Conservation (phyloP, 1,140 invertebrate species). For the Mizuhopecten yessoensis region DNA sequence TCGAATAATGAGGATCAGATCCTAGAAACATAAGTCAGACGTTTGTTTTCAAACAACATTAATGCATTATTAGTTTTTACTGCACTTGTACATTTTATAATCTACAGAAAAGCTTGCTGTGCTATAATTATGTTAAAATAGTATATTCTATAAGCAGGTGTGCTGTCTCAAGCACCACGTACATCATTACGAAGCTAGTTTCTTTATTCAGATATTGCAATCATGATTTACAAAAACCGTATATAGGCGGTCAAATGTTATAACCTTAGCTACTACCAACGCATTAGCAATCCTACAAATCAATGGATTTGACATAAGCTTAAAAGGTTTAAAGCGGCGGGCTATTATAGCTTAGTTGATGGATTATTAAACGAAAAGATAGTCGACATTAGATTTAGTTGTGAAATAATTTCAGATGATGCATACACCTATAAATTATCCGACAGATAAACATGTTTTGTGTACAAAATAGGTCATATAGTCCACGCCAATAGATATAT, state of each 20-base stretch:
- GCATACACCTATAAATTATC: neutral
- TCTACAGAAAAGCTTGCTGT: neutral
- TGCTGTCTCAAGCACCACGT: neutral
- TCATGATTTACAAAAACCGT: neutral
- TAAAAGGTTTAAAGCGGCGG: too few relatives aligned
- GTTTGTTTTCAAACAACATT: too few relatives aligned
- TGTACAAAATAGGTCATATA: neutral
- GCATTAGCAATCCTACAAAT: neutral
- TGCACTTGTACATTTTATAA: neutral
- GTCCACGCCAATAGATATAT: neutral
- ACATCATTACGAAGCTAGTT: neutral
- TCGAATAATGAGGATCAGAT: too few relatives aligned
- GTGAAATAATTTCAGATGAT: neutral
- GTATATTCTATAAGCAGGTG: neutral
- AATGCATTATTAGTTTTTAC: too few relatives aligned
- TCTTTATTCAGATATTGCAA: neutral
- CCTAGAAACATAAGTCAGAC: too few relatives aligned
- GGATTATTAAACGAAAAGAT: neutral
- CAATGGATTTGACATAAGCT: neutral
- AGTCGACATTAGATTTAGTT: neutral
- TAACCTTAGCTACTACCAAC: neutral
- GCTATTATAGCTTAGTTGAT: neutral
- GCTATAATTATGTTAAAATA: neutral
- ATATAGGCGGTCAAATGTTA: neutral
- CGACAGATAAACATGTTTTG: neutral